Base-by-base conservation (phyloP, 1,140 invertebrate genomes). In the Brachionus rotundiformis region DNA sequence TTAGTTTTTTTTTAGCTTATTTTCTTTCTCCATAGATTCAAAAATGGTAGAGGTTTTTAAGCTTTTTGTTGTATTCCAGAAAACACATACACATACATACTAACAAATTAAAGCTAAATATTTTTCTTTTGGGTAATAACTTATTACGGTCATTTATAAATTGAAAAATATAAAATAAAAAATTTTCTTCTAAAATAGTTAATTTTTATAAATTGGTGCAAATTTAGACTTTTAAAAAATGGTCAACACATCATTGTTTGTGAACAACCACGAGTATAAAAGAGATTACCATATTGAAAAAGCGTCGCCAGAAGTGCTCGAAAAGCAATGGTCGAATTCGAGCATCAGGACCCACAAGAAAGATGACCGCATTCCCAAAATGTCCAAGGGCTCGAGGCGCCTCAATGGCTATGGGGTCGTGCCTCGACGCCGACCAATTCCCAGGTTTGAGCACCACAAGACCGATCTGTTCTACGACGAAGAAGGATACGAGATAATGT, bases 131-230 rank as follows among this genome's bases (percentile, higher is more conserved):
- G 63, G 33, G 13, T 19, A 68, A 68, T 19, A 68, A 68, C 33
- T n/a, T 33, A 68, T 36, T 36, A 19, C 29, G 63, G 63, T 68
- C 63, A 68, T 68, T 68, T 68, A 68, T 68, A 68, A 68, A 68
- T 68, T 68, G 16, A 68, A 68, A 33, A 68, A 68, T n/a, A n/a
- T n/a, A n/a, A n/a, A n/a, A n/a, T n/a, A 68, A 68, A 63, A 31
- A 27, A 27, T 63, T 68, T 68, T 33, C 36, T 68, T 39, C 16
- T 6, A 33, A 29, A 68, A 19, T 36, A 19, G 29, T 68, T 36
- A 33, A 68, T 16, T 31, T 68, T 68, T 25, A 2, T 61, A 68
- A 33, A 36, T 68, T 68, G 36, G 31, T 16, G 16, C 19, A 36
- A 31, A 39, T 36, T 19, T 68, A 33, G 33, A 63, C 11, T 29